Percentiles rank a stretch among this genome's conserved stretches.
phyloP scores from a whole-genome alignment of 2,797 vertebrate genomes.

The Meriones psammophilus region DNA sequence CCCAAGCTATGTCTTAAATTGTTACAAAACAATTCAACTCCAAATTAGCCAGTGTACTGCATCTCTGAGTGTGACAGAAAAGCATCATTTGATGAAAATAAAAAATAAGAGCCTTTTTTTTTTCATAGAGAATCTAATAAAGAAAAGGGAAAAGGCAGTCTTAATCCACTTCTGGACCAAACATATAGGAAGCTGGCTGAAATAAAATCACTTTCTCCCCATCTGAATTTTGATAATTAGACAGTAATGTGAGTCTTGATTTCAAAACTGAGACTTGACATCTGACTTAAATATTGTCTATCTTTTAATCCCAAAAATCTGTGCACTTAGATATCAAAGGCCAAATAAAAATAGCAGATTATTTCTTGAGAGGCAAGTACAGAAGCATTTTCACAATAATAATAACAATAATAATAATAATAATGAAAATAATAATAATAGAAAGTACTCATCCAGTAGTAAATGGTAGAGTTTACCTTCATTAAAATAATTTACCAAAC shows the following conservation, averaged over 20 bases:
- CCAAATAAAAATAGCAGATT: not conserved
- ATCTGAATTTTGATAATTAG: constrained; percentile 71
- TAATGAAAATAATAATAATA: constrained; percentile 13
- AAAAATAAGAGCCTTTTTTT: constrained; percentile 68
- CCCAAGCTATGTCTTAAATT: constrained; percentile 85
- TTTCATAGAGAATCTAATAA: constrained; percentile 68
- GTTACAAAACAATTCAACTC: constrained; percentile 81
- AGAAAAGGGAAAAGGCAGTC: constrained; percentile 55
- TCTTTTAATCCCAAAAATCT: constrained; percentile 21
- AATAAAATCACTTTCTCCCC: constrained; percentile 60
- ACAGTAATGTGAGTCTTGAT: constrained; percentile 42
- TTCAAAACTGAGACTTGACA: constrained; percentile 65
- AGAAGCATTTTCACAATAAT: constrained; percentile 29
- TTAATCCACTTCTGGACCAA: constrained; percentile 67
- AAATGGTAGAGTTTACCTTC: not conserved
- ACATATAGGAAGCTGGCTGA: constrained; percentile 21
- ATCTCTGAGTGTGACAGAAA: constrained; percentile 67
- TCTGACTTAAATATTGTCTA: constrained; percentile 64
- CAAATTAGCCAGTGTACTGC: constrained; percentile 76
- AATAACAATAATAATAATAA: not conserved
- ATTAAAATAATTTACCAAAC: not conserved
- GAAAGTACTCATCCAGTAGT: not conserved
- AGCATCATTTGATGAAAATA: constrained; percentile 69
- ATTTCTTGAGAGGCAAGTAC: constrained; percentile 3
- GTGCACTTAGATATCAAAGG: not conserved